phyloP scores from a whole-genome alignment of 1,140 invertebrate genomes.

The Trichonephila clavata region DNA sequence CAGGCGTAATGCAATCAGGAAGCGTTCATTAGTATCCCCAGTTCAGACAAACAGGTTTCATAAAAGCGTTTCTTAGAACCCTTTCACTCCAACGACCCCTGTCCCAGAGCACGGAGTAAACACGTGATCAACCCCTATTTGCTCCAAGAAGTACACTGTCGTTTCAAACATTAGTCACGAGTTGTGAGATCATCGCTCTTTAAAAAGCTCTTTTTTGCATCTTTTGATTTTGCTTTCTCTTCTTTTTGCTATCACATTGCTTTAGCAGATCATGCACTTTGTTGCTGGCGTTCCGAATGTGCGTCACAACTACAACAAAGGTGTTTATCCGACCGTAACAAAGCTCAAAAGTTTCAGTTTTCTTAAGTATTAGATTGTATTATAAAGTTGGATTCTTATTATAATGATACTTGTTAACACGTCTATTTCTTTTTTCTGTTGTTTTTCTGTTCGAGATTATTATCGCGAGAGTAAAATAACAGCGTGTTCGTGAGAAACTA shows the following conservation, averaged over 20 bases:
- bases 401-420: no score
- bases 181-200: slow-evolving; percentile 1
- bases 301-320: no score
- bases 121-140: not conserved
- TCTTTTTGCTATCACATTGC: not conserved
- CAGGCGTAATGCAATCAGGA: not conserved
- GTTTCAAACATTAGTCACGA: not conserved
- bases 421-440: no score
- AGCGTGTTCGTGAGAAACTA: no score
- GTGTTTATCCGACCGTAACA: no score
- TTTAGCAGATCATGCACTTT: not conserved
- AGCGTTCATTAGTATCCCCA: not conserved
- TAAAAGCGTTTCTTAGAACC: not conserved
- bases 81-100: slow-evolving; percentile 13
- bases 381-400: no score
- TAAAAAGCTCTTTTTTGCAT: not conserved
- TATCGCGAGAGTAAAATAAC: no score
- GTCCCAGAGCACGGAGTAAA: not conserved
- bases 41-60: slow-evolving; percentile 10
- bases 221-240: not conserved
- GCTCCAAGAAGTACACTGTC: not conserved
- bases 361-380: no score
- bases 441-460: no score
- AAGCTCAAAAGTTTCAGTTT: no score
- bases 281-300: no score